Conservation (phyloP, 2,797 vertebrate species). For the Aphelocoma californica region DNA sequence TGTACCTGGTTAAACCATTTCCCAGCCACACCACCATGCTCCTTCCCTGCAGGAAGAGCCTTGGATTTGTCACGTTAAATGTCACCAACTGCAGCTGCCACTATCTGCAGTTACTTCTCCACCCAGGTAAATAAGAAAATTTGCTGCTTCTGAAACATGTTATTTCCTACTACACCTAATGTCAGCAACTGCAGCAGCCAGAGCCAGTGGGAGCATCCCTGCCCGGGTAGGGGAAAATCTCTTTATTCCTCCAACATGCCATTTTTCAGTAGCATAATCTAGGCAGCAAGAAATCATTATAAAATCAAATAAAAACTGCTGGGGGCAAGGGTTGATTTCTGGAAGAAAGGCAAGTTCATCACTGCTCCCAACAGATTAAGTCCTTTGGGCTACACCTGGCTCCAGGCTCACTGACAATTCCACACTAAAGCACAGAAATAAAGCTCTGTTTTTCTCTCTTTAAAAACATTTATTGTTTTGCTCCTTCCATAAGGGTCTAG, state of each 20-base stretch:
- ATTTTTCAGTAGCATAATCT: not conserved
- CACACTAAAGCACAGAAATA: not conserved
- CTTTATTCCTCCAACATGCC: not conserved
- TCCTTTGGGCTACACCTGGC: not conserved
- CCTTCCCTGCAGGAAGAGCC: not conserved
- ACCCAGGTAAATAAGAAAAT: not conserved
- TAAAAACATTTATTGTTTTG: not conserved
- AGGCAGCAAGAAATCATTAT: not conserved
- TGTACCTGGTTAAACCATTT: rapidly evolving
- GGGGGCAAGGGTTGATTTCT: not conserved
- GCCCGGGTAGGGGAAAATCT: not conserved
- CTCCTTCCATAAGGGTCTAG: not conserved
- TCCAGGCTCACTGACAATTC: not conserved
- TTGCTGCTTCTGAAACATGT: not conserved
- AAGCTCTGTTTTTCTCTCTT: not conserved
- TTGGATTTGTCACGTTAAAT: rapidly evolving
- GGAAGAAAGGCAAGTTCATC: not conserved
- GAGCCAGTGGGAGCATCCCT: not conserved
- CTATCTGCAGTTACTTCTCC: not conserved
- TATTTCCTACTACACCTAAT: not conserved
- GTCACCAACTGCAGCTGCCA: not conserved
- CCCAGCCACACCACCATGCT: rapidly evolving
- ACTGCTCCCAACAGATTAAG: rapidly evolving
- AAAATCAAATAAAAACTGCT: not conserved
- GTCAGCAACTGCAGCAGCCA: not conserved